Percentiles rank a stretch among this genome's conserved stretches.
These are phyloP conservation scores for Leptinotarsa rubiginosa DNA, from an alignment of 2,888 invertebrate genomes.

Conservation along the genomic window DNA sequence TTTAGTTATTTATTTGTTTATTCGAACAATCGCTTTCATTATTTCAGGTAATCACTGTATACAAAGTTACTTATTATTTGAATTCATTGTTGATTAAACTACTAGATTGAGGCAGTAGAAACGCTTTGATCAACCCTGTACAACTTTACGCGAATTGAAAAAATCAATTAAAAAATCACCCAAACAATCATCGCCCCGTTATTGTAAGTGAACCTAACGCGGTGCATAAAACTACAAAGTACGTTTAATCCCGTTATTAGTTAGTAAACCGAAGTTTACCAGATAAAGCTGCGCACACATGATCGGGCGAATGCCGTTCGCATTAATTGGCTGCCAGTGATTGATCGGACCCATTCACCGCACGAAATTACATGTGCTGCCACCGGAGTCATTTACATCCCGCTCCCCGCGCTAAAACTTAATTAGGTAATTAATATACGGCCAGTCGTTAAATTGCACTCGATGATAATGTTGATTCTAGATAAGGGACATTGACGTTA, in stretches of 20 bases:
- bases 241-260: slow-evolving; percentile 19
- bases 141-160: not conserved
- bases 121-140: not conserved
- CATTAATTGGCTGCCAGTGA: slow-evolving; percentile 46
- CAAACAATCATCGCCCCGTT: not conserved
- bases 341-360: slow-evolving; percentile 43
- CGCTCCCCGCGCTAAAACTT: slow-evolving; percentile 20
- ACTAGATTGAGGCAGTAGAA: no score
- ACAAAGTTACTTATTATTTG: no score
- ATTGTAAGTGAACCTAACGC: not conserved
- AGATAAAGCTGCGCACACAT: slow-evolving; percentile 31
- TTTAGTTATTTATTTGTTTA: no score
- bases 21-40: no score
- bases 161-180: not conserved
- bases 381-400: slow-evolving; percentile 36
- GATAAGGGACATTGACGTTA: no score
- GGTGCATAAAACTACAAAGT: slow-evolving; percentile 17
- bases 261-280: slow-evolving; percentile 18
- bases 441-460: slow-evolving; percentile 6
- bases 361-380: slow-evolving; percentile 39
- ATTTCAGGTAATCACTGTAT: no score
- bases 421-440: slow-evolving; percentile 25
- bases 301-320: slow-evolving; percentile 36
- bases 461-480: slow-evolving; percentile 9
- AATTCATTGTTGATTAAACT: no score